phyloP scores from a whole-genome alignment of 2,113 vertebrate species.

The Galeopterus variegatus region DNA sequence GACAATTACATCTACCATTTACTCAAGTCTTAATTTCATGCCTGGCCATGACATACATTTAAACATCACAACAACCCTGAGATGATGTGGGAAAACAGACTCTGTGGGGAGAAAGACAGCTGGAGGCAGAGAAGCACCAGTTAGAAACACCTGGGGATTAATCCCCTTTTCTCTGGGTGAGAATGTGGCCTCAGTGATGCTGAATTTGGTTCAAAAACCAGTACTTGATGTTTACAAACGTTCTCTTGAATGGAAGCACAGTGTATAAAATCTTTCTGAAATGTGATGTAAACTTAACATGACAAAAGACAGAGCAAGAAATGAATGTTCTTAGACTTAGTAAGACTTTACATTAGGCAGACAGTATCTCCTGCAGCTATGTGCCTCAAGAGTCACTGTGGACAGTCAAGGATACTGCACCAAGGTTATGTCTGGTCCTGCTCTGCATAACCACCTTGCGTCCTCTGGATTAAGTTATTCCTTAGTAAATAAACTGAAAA shows the following conservation, averaged over 20 bases:
- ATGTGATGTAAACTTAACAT: not conserved
- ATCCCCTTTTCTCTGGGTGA: not conserved
- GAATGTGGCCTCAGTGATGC: not conserved
- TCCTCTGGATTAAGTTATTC: not conserved
- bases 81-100: not conserved
- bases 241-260: not conserved
- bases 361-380: not conserved
- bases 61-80: conserved; percentile 9
- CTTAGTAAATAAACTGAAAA: not conserved
- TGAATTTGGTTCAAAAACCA: not conserved
- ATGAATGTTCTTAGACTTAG: not conserved
- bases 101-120: not conserved
- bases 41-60: not conserved
- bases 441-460: not conserved
- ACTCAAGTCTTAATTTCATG: not conserved
- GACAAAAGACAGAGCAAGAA: conserved; percentile 1
- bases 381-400: not conserved
- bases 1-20: conserved; percentile 2
- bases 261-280: conserved; percentile 16
- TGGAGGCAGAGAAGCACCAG: not conserved
- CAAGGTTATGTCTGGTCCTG: not conserved
- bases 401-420: not conserved
- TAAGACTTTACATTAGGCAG: not conserved
- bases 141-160: not conserved
- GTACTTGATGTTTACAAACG: not conserved